Evolutionary conservation across 1,140 invertebrate species (phyloP), one percentile per base, ranked within the genome.

Genomic region (Caenorhabditis brenneri): DNA sequence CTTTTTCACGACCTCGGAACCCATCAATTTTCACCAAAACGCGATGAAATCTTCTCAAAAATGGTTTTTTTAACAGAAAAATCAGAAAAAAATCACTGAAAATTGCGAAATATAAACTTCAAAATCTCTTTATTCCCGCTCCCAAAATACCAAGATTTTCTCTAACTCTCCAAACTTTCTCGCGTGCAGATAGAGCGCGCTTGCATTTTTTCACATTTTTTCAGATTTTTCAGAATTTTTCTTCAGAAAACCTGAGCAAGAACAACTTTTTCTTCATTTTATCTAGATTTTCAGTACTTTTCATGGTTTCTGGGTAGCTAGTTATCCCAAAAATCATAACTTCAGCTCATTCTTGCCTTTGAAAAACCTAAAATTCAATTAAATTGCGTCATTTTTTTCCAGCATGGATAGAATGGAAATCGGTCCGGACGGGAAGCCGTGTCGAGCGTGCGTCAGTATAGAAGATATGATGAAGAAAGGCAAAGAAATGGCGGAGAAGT

Each of bases 381-480:
- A n/a, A n/a, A n/a, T 51, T 51, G 49, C 49, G 22, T 51, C 49
- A 51, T 51, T 51, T 51, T 9, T 51, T 19, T 51, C n/a, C 22
- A 42, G 12, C 10, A 33, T 42, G 39, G 39, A 42, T 4, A 42
- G 65, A 42, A 74, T 74, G 65, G 65, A 74, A 74, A 74, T 74
- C n/a, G 65, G 65, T 15, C 65, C 65, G 24, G 81, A 82, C 31
- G 84, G 84, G 42, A 83, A 84, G 33, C 89, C 89, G 29, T 89
- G 88, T 48, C 88, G 90, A 79, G 88, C 88, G 31, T 89, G 88
- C 74, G 81, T 89, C 22, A 89, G 88, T 46, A 85, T 86, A 19
- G 88, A 91, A 36, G 90, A 89, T 53, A 89, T 89, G 88, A 85
- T 89, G 83, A 84, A 84, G 69, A 87, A 55, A 36, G 83, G 88